Evolutionary conservation across 64 coral and sea anemone genomes (phyloP), one percentile per base, ranked within the genome.

Genomic region (Pachyseris speciosa): DNA sequence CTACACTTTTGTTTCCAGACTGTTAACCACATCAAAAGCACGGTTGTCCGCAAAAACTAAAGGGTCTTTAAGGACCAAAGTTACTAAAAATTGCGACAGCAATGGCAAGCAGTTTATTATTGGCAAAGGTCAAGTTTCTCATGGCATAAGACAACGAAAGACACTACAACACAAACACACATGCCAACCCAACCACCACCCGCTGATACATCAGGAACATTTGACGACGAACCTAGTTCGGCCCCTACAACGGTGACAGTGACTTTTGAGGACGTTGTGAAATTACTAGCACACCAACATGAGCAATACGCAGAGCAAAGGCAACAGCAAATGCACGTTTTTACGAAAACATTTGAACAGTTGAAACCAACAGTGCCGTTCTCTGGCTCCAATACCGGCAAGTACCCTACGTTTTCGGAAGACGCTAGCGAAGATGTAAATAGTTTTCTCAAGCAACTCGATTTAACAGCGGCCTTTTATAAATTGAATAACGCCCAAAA

Each of bases 401-500:
- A 67, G 8, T 67, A 34, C 11, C 30, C 13, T 2, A 67, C 2
- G 36, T 16, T 67, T 11, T 67, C 13, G 4, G 30, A 10, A 67
- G 51, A 55, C 22, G 0, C 51, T 13, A 36, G 8, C 31, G 40
- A 73, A 59, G 71, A 88, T 49, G 37, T 88, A 33, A 29, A 88
- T 20, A 11, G 31, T 4, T 88, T 88, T 64, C 25, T 88, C 10
- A 29, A 32, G 39, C 45, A 88, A 43, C 61, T 88, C 17, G 69
- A 88, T 37, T 76, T 58, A 50, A 73, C 70, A 26, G 45, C 69
- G 8, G 39, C 51, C 5, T 88, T 76, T 27, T 88, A 70, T 4
- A 29, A 70, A n/a, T 59, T 67, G 69, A 88, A 75, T 58, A 37
- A 88, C 6, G 47, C 39, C 20, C 32, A 41, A 41, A 72, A 37